Evolutionary conservation across 1,140 invertebrate species (phyloP), one percentile per base, ranked within the genome.

Genomic region (Caerostris extrusa): DNA sequence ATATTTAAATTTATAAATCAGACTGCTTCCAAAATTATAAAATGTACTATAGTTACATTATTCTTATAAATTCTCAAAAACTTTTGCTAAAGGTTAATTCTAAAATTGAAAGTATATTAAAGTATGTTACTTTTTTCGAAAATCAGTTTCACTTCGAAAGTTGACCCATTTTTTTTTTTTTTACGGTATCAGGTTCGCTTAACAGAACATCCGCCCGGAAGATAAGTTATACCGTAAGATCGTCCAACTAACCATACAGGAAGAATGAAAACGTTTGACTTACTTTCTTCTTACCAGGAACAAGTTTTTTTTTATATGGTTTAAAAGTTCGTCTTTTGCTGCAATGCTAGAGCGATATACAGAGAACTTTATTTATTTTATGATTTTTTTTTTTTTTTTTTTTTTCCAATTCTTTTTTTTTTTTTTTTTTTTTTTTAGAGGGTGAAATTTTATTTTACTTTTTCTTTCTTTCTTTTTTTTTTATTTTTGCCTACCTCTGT

Each of bases 231-330:
- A 67, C n/a, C 61, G 6, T 67, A n/a, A 67, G 61, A n/a, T 67
- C 61, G n/a, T n/a, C 61, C 61, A n/a, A 67, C 61, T 67, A 67
- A 67, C 61, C 61, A 67, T 67, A 67, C 61, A 67, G 61, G 61
- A 67, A 67, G 61, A n/a, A 67, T 7, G n/a, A 67, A 67, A 67
- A 34, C 34, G 34, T 34, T 34, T 34, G 34, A 34, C 34, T n/a
- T 67, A 67, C 61, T 67, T 67, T 67, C 61, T 67, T 67, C 61
- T 17, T 17, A 67, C 14, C 14, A 67, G 61, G 12, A 67, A 67
- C 61, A 14, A 17, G 61, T 67, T 67, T 67, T 67, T 64, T 64
- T 67, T 17, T 67, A 67, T 34, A 67, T n/a, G 61, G 17, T n/a
- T 67, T 5, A n/a, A 12, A 34, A 34, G 34, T 34, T 34, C n/a